Conservation (phyloP, 2,113 vertebrate genomes). For the Sebastes schlegelii region DNA sequence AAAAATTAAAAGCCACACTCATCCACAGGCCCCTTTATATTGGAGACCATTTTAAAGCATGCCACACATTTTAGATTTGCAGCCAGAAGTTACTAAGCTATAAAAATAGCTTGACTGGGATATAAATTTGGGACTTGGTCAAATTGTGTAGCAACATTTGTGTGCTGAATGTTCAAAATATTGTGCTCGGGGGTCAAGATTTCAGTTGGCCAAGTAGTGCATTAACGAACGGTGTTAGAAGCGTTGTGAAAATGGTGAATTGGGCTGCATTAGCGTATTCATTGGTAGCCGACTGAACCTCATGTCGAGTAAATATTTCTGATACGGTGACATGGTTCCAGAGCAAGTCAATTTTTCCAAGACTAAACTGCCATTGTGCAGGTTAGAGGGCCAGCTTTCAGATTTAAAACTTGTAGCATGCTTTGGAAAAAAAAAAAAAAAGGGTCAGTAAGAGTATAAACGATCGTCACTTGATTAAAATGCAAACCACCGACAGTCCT, state of each 20-base stretch:
- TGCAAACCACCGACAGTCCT: slow-evolving; percentile 12
- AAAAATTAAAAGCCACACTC: not conserved
- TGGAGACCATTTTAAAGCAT: not conserved
- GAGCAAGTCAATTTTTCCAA: not conserved
- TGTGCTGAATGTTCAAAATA: not conserved
- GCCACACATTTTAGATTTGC: not conserved
- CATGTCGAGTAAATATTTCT: not conserved
- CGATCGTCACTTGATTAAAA: not conserved
- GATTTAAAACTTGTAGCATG: not conserved
- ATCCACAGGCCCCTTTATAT: not conserved
- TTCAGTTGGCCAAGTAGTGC: not conserved
- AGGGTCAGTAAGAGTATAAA: not conserved
- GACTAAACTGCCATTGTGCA: not conserved
- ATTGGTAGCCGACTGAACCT: not conserved
- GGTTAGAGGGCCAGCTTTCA: not conserved
- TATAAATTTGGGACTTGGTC: not conserved
- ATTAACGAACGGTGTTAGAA: not conserved
- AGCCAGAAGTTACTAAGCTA: not conserved
- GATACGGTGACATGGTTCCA: not conserved
- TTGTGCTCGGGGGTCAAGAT: not conserved
- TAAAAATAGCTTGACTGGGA: not conserved
- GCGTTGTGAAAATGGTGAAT: not conserved
- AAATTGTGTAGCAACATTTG: not conserved
- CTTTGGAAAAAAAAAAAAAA: not conserved
- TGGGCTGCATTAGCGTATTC: not conserved